These are phyloP conservation scores for Lycaena phlaeas DNA, from an alignment of 2,888 invertebrate species.

Conservation along the genomic window DNA sequence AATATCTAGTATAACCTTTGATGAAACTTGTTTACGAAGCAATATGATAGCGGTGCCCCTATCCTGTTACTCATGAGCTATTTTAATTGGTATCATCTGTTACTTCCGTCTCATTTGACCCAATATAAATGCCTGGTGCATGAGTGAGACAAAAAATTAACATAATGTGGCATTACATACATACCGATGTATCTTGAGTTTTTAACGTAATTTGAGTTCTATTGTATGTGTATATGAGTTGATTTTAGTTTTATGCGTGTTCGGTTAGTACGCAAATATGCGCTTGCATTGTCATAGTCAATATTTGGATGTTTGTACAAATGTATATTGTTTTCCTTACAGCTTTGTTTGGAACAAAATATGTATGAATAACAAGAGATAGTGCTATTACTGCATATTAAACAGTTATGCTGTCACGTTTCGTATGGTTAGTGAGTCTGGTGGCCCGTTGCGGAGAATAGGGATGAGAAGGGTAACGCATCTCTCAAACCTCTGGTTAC, in stretches of 20 bases:
- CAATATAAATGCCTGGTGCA: background rate
- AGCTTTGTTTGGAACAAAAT: background rate
- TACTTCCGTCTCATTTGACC: background rate
- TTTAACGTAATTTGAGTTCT: constrained; percentile 10
- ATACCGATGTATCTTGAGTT: background rate
- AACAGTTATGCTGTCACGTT: no score
- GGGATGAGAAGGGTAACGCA: no score
- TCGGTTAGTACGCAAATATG: constrained; percentile 25
- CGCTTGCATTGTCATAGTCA: constrained; percentile 25
- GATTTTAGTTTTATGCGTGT: constrained; percentile 15
- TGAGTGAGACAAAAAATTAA: background rate
- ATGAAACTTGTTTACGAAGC: background rate
- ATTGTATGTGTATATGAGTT: constrained; percentile 10
- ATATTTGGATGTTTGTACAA: constrained; percentile 14
- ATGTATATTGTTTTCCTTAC: constrained; percentile 5
- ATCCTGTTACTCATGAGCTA: constrained; percentile 8
- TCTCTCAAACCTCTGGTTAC: no score
- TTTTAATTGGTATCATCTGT: constrained; percentile 1
- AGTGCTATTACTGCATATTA: no score
- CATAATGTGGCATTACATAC: background rate
- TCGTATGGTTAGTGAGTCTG: no score
- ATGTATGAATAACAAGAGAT: no score
- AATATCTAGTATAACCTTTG: background rate
- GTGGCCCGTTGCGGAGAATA: no score
- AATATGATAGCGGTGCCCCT: background rate